Conservation (phyloP, 2,113 vertebrate genomes). For the Paraplagusia blochii region DNA sequence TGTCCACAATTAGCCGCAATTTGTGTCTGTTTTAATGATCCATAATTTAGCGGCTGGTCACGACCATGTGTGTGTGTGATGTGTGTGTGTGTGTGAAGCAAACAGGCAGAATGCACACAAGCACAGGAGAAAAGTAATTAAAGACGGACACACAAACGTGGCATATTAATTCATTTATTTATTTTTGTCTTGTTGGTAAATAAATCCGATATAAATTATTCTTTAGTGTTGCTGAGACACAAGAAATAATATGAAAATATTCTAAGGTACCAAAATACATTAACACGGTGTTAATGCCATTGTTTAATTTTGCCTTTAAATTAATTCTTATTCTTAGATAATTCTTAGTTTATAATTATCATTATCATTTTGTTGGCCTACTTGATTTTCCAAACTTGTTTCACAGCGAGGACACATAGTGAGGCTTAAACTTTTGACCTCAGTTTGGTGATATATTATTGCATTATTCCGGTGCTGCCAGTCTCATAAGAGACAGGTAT, state of each 20-base stretch:
- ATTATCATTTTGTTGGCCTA: too few species aligned
- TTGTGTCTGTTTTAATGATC: conserved; percentile 79
- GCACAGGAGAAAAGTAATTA: conserved; percentile 1
- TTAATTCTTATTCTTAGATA: too few species aligned
- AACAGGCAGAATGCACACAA: neutral
- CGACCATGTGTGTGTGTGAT: conserved; percentile 43
- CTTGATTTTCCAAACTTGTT: too few species aligned
- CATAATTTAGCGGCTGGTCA: conserved; percentile 73
- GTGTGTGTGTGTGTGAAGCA: neutral
- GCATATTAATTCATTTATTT: neutral
- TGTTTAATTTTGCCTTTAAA: too few species aligned
- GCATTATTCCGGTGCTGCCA: neutral
- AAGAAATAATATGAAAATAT: too few species aligned
- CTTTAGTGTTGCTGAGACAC: too few species aligned
- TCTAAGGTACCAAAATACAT: too few species aligned
- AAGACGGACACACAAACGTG: neutral
- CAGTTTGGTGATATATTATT: neutral
- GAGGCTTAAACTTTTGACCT: neutral
- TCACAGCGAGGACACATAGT: too few species aligned
- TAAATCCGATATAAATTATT: too few species aligned
- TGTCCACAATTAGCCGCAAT: conserved; percentile 83
- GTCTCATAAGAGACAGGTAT: neutral
- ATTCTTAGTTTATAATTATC: too few species aligned
- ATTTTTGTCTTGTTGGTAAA: too few species aligned
- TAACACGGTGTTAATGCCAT: too few species aligned